Evolutionary conservation across 2,888 invertebrate species (phyloP), one percentile per base, ranked within the genome.

Genomic region (Falcaria lacertinaria): DNA sequence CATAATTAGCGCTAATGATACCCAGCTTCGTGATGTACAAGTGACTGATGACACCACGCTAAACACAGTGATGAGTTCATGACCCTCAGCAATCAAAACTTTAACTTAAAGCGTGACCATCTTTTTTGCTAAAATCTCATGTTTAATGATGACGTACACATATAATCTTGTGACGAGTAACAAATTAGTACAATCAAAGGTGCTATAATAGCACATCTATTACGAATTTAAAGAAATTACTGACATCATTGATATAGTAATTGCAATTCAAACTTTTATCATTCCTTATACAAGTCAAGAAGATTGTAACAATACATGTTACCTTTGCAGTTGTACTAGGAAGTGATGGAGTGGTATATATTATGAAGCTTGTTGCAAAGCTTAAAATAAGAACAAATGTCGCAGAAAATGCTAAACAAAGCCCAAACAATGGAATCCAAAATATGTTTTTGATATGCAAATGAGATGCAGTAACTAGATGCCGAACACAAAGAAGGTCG

Each of bases 21-120:
- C 82, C 96, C 98, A 82, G 69, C 19, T 19, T 42, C 33, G 42
- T 55, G 53, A 52, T 57, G 39, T 45, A 56, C 50, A 48, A 42
- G 51, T 51, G 52, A 52, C 50, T 45, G 60, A 58, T 62, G 59
- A 65, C 65, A 63, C 57, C 60, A 60, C 56, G 52, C 64, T 60
- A 64, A 69, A 69, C 64, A 64, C 54, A 56, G 48, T 54, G 52
- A 66, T 67, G 60, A 67, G 64, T 63, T 66, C 61, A 47, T 47
- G 55, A 47, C 45, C 39, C 50, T 43, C 32, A 37, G 54, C 35
- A 61, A 56, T 53, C 48, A 34, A 43, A 44, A 4, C 16, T 46
- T 43, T 33, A 51, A 39, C 39, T 50, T 42, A 41, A 51, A 47
- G 64, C 54, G 44, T 25, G 5, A 42, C 37, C 19, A 36, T 45